A percentile compares a stretch with the other conserved stretches of the same genome.
Evolutionary conservation across 2,888 invertebrate genomes (phyloP).

Genomic region (Drosophila sordidapex): DNA sequence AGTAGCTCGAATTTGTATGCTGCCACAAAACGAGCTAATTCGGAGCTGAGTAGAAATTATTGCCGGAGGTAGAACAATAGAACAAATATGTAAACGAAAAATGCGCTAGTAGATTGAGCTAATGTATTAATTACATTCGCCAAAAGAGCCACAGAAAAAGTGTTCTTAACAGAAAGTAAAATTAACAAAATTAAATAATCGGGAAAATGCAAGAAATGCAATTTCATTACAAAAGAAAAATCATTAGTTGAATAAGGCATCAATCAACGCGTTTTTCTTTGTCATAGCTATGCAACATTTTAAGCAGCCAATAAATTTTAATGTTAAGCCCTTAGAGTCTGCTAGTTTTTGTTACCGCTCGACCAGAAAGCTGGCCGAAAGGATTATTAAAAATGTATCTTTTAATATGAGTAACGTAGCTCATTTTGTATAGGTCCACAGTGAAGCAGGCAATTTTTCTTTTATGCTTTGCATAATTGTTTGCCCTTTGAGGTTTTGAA

Average conservation of each 20-base stretch:
- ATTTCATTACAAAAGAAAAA: not conserved
- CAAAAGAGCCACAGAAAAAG: conserved; percentile 10
- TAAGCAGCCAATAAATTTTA: conserved; percentile 50
- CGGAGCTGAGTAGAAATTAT: conserved; percentile 30
- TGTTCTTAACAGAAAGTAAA: not conserved
- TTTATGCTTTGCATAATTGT: conserved; percentile 15
- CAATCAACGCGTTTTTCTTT: not conserved
- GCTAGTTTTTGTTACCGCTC: not conserved
- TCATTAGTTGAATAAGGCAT: not conserved
- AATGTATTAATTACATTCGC: conserved; percentile 66
- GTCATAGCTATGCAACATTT: conserved; percentile 3
- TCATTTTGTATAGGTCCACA: conserved; percentile 27
- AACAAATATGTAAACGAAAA: conserved; percentile 20
- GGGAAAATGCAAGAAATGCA: not conserved
- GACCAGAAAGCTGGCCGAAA: not conserved
- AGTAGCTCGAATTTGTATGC: conserved; percentile 52
- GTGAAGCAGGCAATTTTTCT: not conserved
- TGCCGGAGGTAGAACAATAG: conserved; percentile 47
- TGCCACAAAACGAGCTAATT: conserved; percentile 61
- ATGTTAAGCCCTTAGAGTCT: conserved; percentile 13
- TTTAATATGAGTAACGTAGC: conserved; percentile 48
- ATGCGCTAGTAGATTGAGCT: conserved; percentile 15
- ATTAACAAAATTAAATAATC: not conserved
- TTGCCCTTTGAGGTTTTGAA: conserved; percentile 17
- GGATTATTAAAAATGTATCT: conserved; percentile 46